Evolutionary conservation across 2,888 invertebrate genomes (phyloP).

Genomic region (Caenorhabditis panamensis): DNA sequence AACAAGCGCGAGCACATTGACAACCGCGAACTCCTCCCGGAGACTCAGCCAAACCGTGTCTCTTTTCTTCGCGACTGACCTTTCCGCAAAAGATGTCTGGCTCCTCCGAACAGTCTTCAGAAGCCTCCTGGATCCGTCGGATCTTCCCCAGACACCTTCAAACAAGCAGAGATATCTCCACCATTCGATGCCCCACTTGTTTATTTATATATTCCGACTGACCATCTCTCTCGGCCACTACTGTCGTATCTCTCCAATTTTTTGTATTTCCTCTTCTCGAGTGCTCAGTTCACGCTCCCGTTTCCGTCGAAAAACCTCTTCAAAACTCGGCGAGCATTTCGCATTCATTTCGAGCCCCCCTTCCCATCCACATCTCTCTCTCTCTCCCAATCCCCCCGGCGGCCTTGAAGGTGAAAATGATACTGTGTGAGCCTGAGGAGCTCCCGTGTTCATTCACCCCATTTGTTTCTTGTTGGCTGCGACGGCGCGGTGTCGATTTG

Average conservation of each 20-base stretch:
- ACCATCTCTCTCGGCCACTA: conserved; percentile 10
- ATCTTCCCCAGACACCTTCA: conserved; percentile 8
- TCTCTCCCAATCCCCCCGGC: neutral
- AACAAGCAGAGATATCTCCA: too few species aligned
- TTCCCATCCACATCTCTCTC: conserved; percentile 3
- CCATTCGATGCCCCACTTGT: neutral
- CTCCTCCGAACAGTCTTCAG: neutral
- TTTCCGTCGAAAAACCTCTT: conserved; percentile 48
- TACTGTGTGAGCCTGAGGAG: conserved; percentile 7
- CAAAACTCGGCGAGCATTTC: conserved; percentile 46
- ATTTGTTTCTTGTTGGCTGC: conserved; percentile 27
- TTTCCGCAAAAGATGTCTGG: conserved; percentile 16
- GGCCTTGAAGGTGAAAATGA: conserved; percentile 15
- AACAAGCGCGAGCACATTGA: conserved; percentile 56
- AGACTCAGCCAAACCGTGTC: conserved; percentile 22
- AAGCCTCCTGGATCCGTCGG: too few species aligned
- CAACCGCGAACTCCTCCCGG: conserved; percentile 29
- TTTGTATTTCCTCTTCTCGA: conserved; percentile 57
- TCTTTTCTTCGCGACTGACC: conserved; percentile 15
- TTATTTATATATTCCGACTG: conserved; percentile 30
- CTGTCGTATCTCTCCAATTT: conserved; percentile 48
- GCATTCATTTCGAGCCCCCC: conserved; percentile 23
- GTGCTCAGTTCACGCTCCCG: conserved; percentile 57
- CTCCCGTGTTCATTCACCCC: conserved; percentile 21
- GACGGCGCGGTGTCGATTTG: conserved; percentile 43